These are phyloP conservation scores for Stenoptilia bipunctidactyla DNA, from an alignment of 2,888 invertebrate genomes.

Conservation along the genomic window DNA sequence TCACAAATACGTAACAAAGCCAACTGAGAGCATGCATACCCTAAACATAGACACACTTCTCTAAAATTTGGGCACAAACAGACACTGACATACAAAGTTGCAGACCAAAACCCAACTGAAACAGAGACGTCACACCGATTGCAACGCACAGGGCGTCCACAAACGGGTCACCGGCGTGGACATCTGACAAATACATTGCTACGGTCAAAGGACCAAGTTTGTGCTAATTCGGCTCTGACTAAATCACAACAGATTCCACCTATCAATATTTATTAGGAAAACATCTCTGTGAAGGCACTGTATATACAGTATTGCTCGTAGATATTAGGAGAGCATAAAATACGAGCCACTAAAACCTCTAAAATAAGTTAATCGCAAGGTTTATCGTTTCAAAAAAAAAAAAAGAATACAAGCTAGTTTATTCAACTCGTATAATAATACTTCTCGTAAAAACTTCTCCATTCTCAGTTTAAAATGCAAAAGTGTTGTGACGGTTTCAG, in stretches of 20 bases:
- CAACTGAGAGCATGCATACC: too few relatives aligned
- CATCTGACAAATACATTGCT: constrained; percentile 29
- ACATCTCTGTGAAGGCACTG: too few relatives aligned
- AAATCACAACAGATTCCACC: constrained; percentile 27
- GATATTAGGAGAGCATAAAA: too few relatives aligned
- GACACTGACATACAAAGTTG: background rate
- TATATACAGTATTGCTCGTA: too few relatives aligned
- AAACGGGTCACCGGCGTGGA: constrained; percentile 17
- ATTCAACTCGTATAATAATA: too few relatives aligned
- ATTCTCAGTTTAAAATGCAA: constrained; percentile 1
- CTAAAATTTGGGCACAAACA: too few relatives aligned
- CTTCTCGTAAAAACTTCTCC: constrained; percentile 1
- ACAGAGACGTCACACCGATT: constrained; percentile 17
- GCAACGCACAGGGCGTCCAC: constrained; percentile 18
- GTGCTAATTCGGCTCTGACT: constrained; percentile 44
- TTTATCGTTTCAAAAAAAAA: too few relatives aligned
- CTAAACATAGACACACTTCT: too few relatives aligned
- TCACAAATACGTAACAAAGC: too few relatives aligned
- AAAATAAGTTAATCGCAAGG: too few relatives aligned
- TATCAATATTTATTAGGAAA: constrained; percentile 46
- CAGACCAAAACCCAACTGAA: constrained; percentile 14
- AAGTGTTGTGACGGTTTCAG: constrained; percentile 27
- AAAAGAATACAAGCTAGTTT: too few relatives aligned
- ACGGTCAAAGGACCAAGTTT: constrained; percentile 42
- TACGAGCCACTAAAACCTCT: background rate